A percentile compares a stretch with the other conserved stretches of the same genome.
Conservation (phyloP, 2,888 invertebrate genomes). For the Conchocele bisecta region DNA sequence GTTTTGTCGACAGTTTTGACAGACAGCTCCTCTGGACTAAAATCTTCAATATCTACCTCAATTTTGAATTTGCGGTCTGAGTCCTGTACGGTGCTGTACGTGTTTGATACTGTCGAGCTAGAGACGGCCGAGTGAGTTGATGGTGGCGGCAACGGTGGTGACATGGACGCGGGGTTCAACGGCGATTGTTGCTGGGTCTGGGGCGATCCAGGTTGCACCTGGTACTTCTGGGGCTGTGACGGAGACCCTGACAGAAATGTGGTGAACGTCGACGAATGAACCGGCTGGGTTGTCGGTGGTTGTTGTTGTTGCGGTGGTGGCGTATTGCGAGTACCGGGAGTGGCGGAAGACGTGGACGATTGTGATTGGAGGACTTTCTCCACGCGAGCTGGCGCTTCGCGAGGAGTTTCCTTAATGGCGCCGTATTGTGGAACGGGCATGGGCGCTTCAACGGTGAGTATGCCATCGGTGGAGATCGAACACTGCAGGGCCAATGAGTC, state of each 20-base stretch:
- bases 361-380: slow-evolving; percentile 57
- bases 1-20: slow-evolving; percentile 80
- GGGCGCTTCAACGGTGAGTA: slow-evolving; percentile 73
- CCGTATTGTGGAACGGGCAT: slow-evolving; percentile 59
- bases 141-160: slow-evolving; percentile 13
- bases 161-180: slow-evolving; percentile 18
- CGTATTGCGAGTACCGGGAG: slow-evolving; percentile 57
- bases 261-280: slow-evolving; percentile 64
- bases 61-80: slow-evolving; percentile 75
- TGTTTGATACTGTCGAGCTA: slow-evolving; percentile 10
- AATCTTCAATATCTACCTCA: slow-evolving; percentile 81
- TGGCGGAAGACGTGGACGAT: slow-evolving; percentile 38
- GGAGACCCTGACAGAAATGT: slow-evolving; percentile 64
- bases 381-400: slow-evolving; percentile 25
- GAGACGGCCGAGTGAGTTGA: no score
- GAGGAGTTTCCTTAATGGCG: slow-evolving; percentile 46
- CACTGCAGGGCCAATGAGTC: slow-evolving; percentile 75
- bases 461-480: slow-evolving; percentile 75
- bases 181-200: slow-evolving; percentile 9
- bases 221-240: slow-evolving; percentile 33
- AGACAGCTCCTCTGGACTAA: slow-evolving; percentile 79
- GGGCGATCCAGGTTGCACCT: no score
- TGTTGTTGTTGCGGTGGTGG: slow-evolving; percentile 49
- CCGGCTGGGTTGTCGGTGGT: slow-evolving; percentile 32
- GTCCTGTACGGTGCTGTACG: slow-evolving; percentile 66